Evolutionary conservation across 2,888 invertebrate species (phyloP).

Genomic region (Diaprepes abbreviatus): DNA sequence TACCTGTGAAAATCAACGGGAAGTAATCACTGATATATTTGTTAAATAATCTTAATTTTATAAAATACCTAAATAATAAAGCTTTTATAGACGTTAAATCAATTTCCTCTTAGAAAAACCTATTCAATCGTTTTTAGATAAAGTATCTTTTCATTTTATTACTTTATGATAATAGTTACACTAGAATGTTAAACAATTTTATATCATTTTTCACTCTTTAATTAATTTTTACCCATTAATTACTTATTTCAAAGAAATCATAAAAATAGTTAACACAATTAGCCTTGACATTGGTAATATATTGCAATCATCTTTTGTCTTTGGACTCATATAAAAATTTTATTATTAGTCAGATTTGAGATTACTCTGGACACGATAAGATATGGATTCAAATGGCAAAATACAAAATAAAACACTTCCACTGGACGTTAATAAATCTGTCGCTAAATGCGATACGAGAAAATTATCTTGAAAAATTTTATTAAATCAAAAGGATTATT

Average conservation of each 20-base stretch:
- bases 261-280: conserved; percentile 17
- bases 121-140: too few relatives aligned
- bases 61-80: too few relatives aligned
- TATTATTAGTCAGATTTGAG: conserved; percentile 22
- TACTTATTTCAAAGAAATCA: conserved; percentile 7
- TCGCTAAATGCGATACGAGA: not conserved
- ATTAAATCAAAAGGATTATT: too few relatives aligned
- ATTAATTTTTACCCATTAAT: not conserved
- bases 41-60: too few relatives aligned
- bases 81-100: too few relatives aligned
- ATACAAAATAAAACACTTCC: not conserved
- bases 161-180: not conserved
- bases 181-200: not conserved
- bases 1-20: too few relatives aligned
- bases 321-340: conserved; percentile 15
- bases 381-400: not conserved
- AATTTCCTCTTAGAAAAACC: too few relatives aligned
- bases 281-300: conserved; percentile 25
- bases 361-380: conserved; percentile 12
- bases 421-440: not conserved
- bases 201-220: not conserved
- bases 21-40: too few relatives aligned
- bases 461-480: conserved; percentile 12
- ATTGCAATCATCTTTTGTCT: conserved; percentile 13
- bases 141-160: not conserved